phyloP scores from a whole-genome alignment of 2,113 vertebrate species.

The Trogon surrucura region DNA sequence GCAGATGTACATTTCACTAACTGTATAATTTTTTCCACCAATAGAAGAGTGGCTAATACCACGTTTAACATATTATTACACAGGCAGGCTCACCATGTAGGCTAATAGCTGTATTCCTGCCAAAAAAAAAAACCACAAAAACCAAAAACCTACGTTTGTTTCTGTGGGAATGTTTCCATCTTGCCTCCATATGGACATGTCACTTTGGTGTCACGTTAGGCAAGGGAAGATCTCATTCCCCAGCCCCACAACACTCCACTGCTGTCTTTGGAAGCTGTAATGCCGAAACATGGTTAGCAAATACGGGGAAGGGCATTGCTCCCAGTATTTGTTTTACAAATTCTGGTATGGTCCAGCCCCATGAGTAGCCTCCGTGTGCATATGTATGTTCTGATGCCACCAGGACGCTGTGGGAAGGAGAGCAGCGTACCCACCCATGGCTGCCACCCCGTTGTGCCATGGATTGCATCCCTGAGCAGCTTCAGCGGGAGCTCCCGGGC shows the following conservation, averaged over 20 bases:
- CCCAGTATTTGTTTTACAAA: not conserved
- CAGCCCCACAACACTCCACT: not conserved
- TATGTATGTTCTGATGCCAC: accelerated
- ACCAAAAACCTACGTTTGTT: not conserved
- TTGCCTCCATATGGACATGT: not conserved
- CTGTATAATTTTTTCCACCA: not conserved
- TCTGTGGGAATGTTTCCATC: not conserved
- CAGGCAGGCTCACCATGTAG: not conserved
- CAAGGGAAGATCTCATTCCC: not conserved
- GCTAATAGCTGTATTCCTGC: not conserved
- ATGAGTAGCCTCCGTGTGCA: accelerated
- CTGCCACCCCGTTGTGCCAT: accelerated
- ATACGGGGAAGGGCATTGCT: accelerated
- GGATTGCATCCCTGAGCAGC: not conserved
- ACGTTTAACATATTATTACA: not conserved
- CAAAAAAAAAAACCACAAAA: too few relatives aligned
- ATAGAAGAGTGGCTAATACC: not conserved
- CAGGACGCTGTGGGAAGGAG: not conserved
- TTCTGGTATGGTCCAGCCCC: not conserved
- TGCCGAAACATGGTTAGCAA: not conserved
- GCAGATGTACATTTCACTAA: not conserved
- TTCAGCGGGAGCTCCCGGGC: not conserved
- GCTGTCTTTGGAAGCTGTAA: not conserved
- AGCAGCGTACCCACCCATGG: accelerated
- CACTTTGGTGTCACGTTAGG: not conserved